Conservation (phyloP, 2,797 vertebrate genomes). For the Epinephelus coioides region DNA sequence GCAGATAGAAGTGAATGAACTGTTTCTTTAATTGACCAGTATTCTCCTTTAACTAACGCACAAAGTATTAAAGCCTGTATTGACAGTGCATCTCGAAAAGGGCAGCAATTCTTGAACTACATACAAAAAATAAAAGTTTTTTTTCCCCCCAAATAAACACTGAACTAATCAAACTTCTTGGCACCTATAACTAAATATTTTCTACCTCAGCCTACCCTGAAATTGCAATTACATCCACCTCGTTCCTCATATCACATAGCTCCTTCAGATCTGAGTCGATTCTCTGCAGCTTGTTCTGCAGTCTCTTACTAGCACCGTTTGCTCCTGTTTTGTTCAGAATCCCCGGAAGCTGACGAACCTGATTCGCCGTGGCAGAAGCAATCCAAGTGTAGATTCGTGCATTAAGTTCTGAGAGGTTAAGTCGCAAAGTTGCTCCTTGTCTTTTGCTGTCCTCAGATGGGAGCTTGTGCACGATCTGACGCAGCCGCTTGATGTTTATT, state of each 20-base stretch:
- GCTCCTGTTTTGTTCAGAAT: rapidly evolving
- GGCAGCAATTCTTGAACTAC: not conserved
- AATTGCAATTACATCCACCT: rapidly evolving
- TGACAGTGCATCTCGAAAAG: not conserved
- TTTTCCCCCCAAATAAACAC: not conserved
- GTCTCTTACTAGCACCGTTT: rapidly evolving
- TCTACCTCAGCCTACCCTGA: not conserved
- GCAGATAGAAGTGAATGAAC: not conserved
- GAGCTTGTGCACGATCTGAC: slow-evolving; percentile 46
- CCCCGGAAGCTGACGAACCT: slow-evolving; percentile 41
- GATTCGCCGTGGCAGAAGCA: not conserved
- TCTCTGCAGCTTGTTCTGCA: slow-evolving; percentile 54
- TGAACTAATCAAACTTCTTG: too few species aligned
- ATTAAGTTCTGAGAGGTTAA: not conserved
- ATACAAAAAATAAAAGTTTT: not conserved
- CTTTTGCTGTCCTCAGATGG: rapidly evolving
- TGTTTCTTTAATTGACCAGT: not conserved
- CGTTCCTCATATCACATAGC: rapidly evolving
- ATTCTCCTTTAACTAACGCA: slow-evolving; percentile 9
- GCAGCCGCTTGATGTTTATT: slow-evolving; percentile 28
- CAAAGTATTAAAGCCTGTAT: not conserved
- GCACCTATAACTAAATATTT: too few species aligned
- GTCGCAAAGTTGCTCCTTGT: rapidly evolving
- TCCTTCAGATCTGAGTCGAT: slow-evolving; percentile 12
- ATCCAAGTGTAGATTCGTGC: slow-evolving; percentile 39